Evolutionary conservation across 2,888 invertebrate species (phyloP), one percentile per base, ranked within the genome.

Genomic region (Drosophila ustulata): DNA sequence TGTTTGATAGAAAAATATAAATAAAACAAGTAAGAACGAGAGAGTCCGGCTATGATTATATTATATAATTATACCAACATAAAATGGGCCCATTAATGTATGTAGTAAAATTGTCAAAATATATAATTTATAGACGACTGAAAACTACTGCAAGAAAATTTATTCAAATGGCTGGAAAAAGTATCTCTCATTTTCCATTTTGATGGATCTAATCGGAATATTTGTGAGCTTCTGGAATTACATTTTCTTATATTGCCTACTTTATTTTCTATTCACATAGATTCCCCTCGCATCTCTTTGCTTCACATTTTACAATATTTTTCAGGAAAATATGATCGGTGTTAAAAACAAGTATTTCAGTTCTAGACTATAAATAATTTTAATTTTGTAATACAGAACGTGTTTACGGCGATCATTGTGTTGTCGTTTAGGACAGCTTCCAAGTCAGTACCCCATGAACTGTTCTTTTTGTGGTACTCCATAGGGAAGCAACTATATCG

Each of bases 401-500:
- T 96, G 95, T 96, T 96, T 92, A 90, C 96, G 89, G 96, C 96
- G 58, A 96, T 96, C 85, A 95, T 96, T 80, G 95, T 95, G 84
- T 95, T 96, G 89, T 95, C 96, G 0, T 96, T 96, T 90, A 93
- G 94, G 0, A 95, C 95, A 82, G 96, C 75, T n/a, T 45, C 50
- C 13, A 18, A 8, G 4, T 26, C 34, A 0, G 9, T 11, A 0
- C 6, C 3, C 9, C 25, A 23, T 7, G 58, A 66, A 37, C 75
- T 71, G 0, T 53, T 39, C 1, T 75, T 66, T 9, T 13, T 75
- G 7, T 28, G n/a, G 37, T 75, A 59, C 18, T 66, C 30, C 18
- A 30, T 74, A 6, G 58, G 47, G 32, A 71, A 75, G n/a, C 41
- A 25, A 41, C 7, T 74, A 1, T 74, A 34, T 26, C 50, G 74